A percentile compares a stretch with the other conserved stretches of the same genome.
These are phyloP conservation scores for Isoperla grammatica DNA, from an alignment of 2,888 invertebrate species.

Conservation along the genomic window DNA sequence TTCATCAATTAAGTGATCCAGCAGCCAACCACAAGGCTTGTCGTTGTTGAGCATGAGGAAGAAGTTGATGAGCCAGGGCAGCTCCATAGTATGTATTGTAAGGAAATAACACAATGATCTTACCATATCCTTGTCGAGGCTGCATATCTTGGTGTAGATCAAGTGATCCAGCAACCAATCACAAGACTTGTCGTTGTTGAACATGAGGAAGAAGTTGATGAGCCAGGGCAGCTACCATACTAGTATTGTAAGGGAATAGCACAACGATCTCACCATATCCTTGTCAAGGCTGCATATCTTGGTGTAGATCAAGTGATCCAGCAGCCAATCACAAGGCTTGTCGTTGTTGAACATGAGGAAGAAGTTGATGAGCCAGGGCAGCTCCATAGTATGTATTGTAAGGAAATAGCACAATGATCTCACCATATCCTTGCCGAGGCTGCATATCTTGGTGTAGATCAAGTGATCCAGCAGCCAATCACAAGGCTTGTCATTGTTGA, in stretches of 20 bases:
- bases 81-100: no score
- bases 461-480: slow-evolving; percentile 94
- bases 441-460: slow-evolving; percentile 84
- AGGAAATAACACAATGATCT: no score
- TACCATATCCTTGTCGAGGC: slow-evolving; percentile 66
- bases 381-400: no score
- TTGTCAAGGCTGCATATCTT: slow-evolving; percentile 83
- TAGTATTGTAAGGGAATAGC: no score
- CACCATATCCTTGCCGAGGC: slow-evolving; percentile 66
- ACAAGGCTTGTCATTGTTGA: slow-evolving; percentile 92
- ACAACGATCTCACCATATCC: slow-evolving; percentile 62
- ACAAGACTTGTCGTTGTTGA: slow-evolving; percentile 92
- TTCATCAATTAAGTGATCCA: slow-evolving; percentile 88
- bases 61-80: slow-evolving; percentile 83
- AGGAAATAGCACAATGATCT: no score
- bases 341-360: slow-evolving; percentile 93
- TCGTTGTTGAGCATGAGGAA: slow-evolving; percentile 93
- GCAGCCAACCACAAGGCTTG: slow-evolving; percentile 95
- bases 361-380: slow-evolving; percentile 83
- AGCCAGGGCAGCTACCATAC: slow-evolving; percentile 79
- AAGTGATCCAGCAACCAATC: slow-evolving; percentile 94
- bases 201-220: slow-evolving; percentile 90
- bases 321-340: slow-evolving; percentile 95
- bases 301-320: slow-evolving; percentile 83
- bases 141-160: slow-evolving; percentile 84